Evolutionary conservation across 2,888 invertebrate genomes (phyloP), one percentile per base, ranked within the genome.

Genomic region (Augochlorella aurata): DNA sequence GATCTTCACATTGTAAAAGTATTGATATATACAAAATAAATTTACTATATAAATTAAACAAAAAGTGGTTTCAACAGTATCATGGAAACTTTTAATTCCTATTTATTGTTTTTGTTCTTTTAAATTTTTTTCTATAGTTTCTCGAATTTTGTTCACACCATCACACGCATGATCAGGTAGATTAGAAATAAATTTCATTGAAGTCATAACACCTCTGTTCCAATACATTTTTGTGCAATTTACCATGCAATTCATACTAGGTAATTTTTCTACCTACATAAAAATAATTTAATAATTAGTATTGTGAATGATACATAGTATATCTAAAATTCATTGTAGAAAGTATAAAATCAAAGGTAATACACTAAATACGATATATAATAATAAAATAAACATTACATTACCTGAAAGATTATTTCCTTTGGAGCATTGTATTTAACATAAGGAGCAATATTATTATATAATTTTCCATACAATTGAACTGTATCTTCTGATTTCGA

Each of bases 401-500:
- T 79, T 84, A 93, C 93, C 87, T 91, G 89, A 44, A 88, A 78
- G 0, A 84, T 68, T 10, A 93, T 77, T 72, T 91, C 89, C 45
- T 89, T 71, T 0, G 92, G 91, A 21, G 92, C 73, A 78, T 91
- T 91, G 44, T 91, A 75, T 76, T 89, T 90, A 4, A 94, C 69
- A 21, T 90, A 89, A 5, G 93, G 93, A 38, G 89, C 86, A 47
- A 92, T 58, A 21, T 84, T 90, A 66, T 89, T 90, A 74, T 92
- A 91, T 3, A 94, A 75, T 81, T 88, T 92, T 45, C 78, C 85
- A 79, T 94, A 94, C 44, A 94, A 84, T 82, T 92, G 88, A 9
- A 91, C 90, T 14, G 91, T 92, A 24, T 93, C 92, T 66, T 94
- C 93, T 0, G 93, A 86, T 21, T 88, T 91, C 7, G 92, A 93